Base-by-base conservation (phyloP, 2,113 vertebrate genomes). In the Lagenorhynchus albirostris region DNA sequence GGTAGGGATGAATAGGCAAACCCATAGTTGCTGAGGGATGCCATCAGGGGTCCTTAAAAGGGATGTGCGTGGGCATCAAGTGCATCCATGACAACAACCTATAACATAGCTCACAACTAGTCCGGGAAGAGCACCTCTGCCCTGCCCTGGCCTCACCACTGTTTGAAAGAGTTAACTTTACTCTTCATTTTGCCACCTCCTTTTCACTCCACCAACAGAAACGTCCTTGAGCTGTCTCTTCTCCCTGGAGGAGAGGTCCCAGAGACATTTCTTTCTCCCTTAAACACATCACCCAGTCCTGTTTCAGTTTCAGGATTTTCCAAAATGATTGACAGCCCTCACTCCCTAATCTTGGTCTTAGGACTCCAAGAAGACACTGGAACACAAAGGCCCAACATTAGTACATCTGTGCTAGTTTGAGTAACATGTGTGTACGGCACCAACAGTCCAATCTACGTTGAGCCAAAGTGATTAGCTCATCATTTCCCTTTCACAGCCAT, bases 391-490 rank as follows among this genome's bases (percentile, higher is more conserved):
- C 17, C 23, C 47, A 83, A 80, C 6, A 58, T 81, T 41, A 86
- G 73, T 44, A 84, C 14, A 65, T 71, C 71, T 90, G 53, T 76
- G 70, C 63, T 76, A 71, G 11, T 94, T 63, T 80, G n/a, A 47
- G 31, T 89, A 65, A 36, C 33, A 71, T 53, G 50, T 13, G 47
- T 47, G 21, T 81, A 63, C 2, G 17, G 41, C 47, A 80, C 17
- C 36, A 58, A 50, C 38, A 70, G 13, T 58, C 11, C 26, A 44
- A 70, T 29, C 29, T 71, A 79, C 15, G 5, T 47, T 92, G 73
- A 96, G 73, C 71, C 13, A 53, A 97, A 36, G 36, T 95, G 50
- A 95, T 76, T 53, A 80, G 14, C 67, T 77, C 47, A 50, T 97
- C 31, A 41, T 33, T 96, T 89, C 50, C 89, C 67, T 84, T 89